Base-by-base conservation (phyloP, 2,113 vertebrate genomes). In the Grammomys surdaster region DNA sequence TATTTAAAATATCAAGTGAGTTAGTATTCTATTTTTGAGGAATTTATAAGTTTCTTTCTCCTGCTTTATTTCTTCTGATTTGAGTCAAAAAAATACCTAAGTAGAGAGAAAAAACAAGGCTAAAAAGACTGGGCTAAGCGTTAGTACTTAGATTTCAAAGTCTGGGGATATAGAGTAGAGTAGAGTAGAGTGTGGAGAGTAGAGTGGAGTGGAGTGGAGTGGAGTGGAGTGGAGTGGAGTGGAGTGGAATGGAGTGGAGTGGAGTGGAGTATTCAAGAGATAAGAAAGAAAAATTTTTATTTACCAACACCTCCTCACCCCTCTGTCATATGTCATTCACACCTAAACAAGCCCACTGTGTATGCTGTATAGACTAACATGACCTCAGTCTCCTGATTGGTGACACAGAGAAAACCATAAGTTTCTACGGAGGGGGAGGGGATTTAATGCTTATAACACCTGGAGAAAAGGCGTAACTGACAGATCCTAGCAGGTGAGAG, bases 11-110 rank as follows among this genome's bases (percentile, higher is more conserved):
- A 16, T 16, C 22, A 96, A 91, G 12, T 69, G 0, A 63, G 26
- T 87, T 87, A 11, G 43, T 24, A 89, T 89, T 93, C 2, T 73
- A 69, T 56, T 31, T 93, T 95, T 92, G 26, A 93, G 33, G 46
- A 36, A 76, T 56, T 90, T 28, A 84, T 24, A 28, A 17, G 0
- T 56, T 75, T 54, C 20, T n/a, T 72, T 81, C 84, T 84, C 19
- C 14, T 40, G 6, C 2, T 84, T 91, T 36, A 67, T 5, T 56
- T 95, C 40, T 28, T 20, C 69, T 54, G 40, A 48, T 89, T 93
- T 33, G 72, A 72, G 86, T 24, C 88, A 16, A 89, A 2, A 88
- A 16, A 26, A 80, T 88, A 22, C 13, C n/a, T 91, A 80, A 20
- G 24, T n/a, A n/a, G 2, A 91, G 20, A 48, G 33, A 3, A 43